Evolutionary conservation across 92 coral and sea anemone species (phyloP), one percentile per base, ranked within the genome.

Genomic region (Phymanthus crucifer): DNA sequence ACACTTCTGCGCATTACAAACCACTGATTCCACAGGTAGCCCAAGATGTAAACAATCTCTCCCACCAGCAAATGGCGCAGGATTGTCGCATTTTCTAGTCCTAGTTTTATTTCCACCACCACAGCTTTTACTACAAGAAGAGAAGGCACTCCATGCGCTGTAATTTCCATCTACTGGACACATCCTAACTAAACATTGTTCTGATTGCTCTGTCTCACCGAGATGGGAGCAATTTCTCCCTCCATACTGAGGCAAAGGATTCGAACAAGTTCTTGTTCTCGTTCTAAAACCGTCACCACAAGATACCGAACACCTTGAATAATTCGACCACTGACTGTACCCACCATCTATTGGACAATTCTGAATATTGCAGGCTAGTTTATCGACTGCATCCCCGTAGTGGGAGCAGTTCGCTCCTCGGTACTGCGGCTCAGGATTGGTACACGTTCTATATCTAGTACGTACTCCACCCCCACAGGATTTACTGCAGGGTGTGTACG

Each of bases 91-190:
- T 4, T 33, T 37, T 72, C 94, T 84, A 18, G 21, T 23, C 10
- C 94, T 87, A 43, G 82, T 37, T 78, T 91, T 88, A 33, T 74
- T 45, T 12, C 94, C 94, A 11, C 81, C 79, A 29, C 89, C 94
- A 84, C 94, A 91, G 3, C 85, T 80, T 56, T 54, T 78, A 40
- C 85, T 87, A 27, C 94, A 91, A 1, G 61, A n/a, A 7, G 85
- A 58, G 54, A 81, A 91, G 24, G 23, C 17, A 23, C 88, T 84
- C 94, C 94, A 91, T 70, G 78, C 78, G 26, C 88, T 52, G 73
- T 87, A 91, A 75, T 75, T 74, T 24, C 94, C 94, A 71, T 91
- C 86, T 21, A 91, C 80, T 35, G 94, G 92, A 77, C 94, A 91
- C 14, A 83, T 80, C 9, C 40, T 73, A 21, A 78, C 31, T 68